Conservation (phyloP, 2,113 vertebrate genomes). For the Tricholaema leucomelas region DNA sequence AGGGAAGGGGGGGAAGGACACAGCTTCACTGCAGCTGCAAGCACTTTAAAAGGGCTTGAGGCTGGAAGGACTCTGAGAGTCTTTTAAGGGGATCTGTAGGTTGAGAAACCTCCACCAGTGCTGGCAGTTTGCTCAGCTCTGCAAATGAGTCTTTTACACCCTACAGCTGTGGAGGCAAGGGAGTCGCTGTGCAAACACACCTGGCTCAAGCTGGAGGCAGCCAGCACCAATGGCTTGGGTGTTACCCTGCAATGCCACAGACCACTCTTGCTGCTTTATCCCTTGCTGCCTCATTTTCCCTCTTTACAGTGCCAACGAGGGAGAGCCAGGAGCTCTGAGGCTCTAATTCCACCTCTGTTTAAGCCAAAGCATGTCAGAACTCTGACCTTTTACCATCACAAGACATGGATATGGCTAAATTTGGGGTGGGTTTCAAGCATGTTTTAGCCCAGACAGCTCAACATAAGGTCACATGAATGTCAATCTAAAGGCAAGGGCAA, state of each 20-base stretch:
- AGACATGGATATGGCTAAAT: not conserved
- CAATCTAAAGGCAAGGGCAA: not conserved
- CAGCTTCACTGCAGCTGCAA: not conserved
- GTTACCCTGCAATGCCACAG: not conserved
- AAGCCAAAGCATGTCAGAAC: not conserved
- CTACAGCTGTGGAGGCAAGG: fast-evolving
- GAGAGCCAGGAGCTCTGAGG: not conserved
- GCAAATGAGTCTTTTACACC: not conserved
- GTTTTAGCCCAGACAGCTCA: not conserved
- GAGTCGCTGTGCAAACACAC: not conserved
- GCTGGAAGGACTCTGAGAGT: not conserved
- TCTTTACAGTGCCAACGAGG: fast-evolving
- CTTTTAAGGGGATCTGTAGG: not conserved
- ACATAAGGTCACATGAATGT: constrained; percentile 35
- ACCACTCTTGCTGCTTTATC: not conserved
- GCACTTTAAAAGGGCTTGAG: not conserved
- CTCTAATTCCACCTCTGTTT: not conserved
- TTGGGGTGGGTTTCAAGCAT: fast-evolving
- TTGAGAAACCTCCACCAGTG: not conserved
- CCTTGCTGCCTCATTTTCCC: not conserved
- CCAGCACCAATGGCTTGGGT: not conserved
- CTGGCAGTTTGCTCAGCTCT: not conserved
- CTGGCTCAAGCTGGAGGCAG: not conserved
- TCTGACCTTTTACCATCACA: not conserved
- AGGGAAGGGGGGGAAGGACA: constrained; percentile 41